A percentile compares a stretch with the other conserved stretches of the same genome.
Conservation (phyloP, 2,888 invertebrate species). For the Melangyna quadrimaculata region DNA sequence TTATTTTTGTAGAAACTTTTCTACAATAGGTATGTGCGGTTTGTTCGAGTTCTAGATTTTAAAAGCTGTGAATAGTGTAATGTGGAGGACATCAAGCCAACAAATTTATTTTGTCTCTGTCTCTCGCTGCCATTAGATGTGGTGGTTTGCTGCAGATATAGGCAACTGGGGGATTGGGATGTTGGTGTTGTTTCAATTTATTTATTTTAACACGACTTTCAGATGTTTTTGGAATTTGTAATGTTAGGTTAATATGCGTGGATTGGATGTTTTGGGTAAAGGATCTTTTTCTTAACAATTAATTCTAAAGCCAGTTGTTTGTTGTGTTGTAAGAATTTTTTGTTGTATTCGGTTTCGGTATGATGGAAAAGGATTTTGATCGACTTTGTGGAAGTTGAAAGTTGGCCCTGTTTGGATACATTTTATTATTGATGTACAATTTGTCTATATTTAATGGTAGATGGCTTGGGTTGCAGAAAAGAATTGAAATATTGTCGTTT, state of each 20-base stretch:
- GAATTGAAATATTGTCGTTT: too few species aligned
- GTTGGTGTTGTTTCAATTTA: constrained; percentile 52
- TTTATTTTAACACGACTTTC: constrained; percentile 47
- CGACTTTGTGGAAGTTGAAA: neutral
- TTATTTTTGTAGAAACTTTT: constrained; percentile 29
- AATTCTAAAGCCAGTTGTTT: neutral
- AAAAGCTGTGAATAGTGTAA: constrained; percentile 53
- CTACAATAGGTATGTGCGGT: constrained; percentile 52
- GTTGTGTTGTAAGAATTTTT: too few species aligned
- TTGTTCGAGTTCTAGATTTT: constrained; percentile 64
- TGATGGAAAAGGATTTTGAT: neutral
- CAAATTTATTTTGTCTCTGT: constrained; percentile 51
- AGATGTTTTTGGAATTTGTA: constrained; percentile 18
- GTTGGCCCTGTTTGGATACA: neutral
- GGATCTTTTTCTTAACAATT: constrained; percentile 9
- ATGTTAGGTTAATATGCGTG: constrained; percentile 9
- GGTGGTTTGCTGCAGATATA: neutral
- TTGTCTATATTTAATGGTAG: too few species aligned
- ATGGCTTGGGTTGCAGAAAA: too few species aligned
- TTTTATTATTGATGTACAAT: too few species aligned
- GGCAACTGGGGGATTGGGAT: neutral
- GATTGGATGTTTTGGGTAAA: constrained; percentile 2
- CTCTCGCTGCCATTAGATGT: neutral
- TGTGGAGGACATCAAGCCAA: constrained; percentile 38
- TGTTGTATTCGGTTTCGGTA: neutral